Evolutionary conservation across 2,888 invertebrate genomes (phyloP), one percentile per base, ranked within the genome.

Genomic region (Tribolium freemani): DNA sequence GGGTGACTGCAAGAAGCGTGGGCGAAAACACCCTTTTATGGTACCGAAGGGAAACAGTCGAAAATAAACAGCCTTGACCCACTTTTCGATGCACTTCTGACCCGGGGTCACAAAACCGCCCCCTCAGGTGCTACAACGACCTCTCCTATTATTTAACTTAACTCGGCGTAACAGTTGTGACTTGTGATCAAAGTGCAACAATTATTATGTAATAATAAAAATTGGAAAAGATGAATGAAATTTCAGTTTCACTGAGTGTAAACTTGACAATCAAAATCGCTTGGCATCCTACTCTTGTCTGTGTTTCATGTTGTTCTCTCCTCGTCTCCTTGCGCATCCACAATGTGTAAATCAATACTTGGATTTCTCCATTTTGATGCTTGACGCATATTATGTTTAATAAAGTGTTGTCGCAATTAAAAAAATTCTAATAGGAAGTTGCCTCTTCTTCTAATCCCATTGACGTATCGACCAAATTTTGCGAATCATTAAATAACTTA

Each of bases 1-100:
- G 72, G 71, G 72, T 64, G 72, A 77, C 75, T 75, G 76, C 75
- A 76, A 75, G 74, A 75, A 75, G 69, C 77, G 78, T 80, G 77
- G 80, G 79, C 72, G 76, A 31, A 26, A 48, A 10, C 74, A 67
- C 67, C 67, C 71, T 73, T 69, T 72, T 69, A 71, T 71, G 73
- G 70, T 71, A 66, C 68, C 63, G 26, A 56, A 71, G 58, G 67
- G 66, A 61, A 73, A 69, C 68, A 70, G 26, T 50, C 66, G 45
- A 46, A 69, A 67, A 71, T 70, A 71, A 63, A 73, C 46, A 46
- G 67, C 70, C 71, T 70, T 73, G 73, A 71, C 71, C 71, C 30
- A 48, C 26, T 51, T 60, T 5, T 26, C 26, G 48, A 68, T 50
- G 58, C 68, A 57, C 50, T 26, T 51, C 20, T 30, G 21, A 26